phyloP scores from a whole-genome alignment of 2,888 invertebrate genomes.

The Caenorhabditis panamensis region DNA sequence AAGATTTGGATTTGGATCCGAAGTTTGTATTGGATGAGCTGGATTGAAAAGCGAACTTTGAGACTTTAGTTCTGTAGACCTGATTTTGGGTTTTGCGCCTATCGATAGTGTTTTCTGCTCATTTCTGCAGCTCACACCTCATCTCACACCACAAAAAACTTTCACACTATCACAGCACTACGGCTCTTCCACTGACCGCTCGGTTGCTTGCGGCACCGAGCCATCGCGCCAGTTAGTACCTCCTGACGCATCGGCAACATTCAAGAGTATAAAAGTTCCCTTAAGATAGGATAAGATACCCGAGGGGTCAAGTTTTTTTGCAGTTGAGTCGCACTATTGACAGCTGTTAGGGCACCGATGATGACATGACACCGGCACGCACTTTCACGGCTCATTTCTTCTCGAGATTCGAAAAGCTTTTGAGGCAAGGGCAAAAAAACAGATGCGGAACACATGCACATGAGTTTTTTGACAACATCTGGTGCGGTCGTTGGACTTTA shows the following conservation, averaged over 20 bases:
- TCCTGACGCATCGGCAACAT: slow-evolving; percentile 54
- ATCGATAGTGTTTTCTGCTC: too few relatives aligned
- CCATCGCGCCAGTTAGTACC: slow-evolving; percentile 15
- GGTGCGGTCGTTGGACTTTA: neutral
- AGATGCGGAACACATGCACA: slow-evolving; percentile 25
- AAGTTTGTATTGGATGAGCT: too few relatives aligned
- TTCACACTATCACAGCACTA: slow-evolving; percentile 20
- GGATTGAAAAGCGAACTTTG: slow-evolving; percentile 17
- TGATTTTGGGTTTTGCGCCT: too few relatives aligned
- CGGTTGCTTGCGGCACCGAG: neutral
- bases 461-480: slow-evolving; percentile 10
- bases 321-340: slow-evolving; percentile 30
- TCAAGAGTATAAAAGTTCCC: slow-evolving; percentile 8
- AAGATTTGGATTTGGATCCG: slow-evolving; percentile 24
- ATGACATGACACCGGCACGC: slow-evolving; percentile 32
- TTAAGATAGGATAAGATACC: slow-evolving; percentile 1
- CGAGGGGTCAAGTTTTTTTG: slow-evolving; percentile 32
- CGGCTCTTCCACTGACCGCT: slow-evolving; percentile 34
- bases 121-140: too few relatives aligned
- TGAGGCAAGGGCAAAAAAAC: too few relatives aligned
- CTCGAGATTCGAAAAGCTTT: neutral
- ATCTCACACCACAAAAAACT: neutral
- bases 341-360: slow-evolving; percentile 46
- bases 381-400: slow-evolving; percentile 14
- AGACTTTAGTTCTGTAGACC: too few relatives aligned